phyloP scores from a whole-genome alignment of 2,888 invertebrate species.

The Caenorhabditis sulstoni region DNA sequence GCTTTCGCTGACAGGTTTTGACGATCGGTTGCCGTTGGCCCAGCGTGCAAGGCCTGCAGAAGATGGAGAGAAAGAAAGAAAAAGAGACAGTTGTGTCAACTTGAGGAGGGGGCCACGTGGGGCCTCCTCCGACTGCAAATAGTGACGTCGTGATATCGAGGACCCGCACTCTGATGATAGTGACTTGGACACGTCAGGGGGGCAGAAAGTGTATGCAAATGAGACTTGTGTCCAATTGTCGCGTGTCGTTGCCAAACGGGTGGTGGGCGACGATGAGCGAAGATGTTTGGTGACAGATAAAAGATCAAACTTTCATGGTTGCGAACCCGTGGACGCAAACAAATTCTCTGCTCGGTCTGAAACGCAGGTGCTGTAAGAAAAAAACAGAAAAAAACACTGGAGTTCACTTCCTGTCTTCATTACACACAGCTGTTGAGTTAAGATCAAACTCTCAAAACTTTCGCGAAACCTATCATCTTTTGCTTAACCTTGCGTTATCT shows the following conservation, averaged over 20 bases:
- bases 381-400: not conserved
- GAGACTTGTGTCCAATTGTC: slow-evolving; percentile 38
- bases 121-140: slow-evolving; percentile 50
- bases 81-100: slow-evolving; percentile 55
- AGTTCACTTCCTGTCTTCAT: not conserved
- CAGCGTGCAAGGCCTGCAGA: slow-evolving; percentile 42
- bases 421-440: not conserved
- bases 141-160: slow-evolving; percentile 57
- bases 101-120: slow-evolving; percentile 46
- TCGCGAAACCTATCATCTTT: slow-evolving; percentile 30
- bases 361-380: slow-evolving; percentile 8
- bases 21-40: slow-evolving; percentile 23
- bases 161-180: slow-evolving; percentile 27
- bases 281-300: slow-evolving; percentile 15
- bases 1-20: slow-evolving; percentile 44
- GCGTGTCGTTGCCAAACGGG: slow-evolving; percentile 28
- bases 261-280: slow-evolving; percentile 15
- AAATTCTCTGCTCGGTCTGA: not conserved
- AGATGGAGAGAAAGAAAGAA: slow-evolving; percentile 9
- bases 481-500: slow-evolving; percentile 17
- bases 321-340: slow-evolving; percentile 17
- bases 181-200: not conserved
- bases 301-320: slow-evolving; percentile 39
- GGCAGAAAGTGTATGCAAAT: slow-evolving; percentile 43
- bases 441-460: slow-evolving; percentile 52